Base-by-base conservation (phyloP, 2,888 invertebrate genomes). In the Cremastinae sp. region DNA sequence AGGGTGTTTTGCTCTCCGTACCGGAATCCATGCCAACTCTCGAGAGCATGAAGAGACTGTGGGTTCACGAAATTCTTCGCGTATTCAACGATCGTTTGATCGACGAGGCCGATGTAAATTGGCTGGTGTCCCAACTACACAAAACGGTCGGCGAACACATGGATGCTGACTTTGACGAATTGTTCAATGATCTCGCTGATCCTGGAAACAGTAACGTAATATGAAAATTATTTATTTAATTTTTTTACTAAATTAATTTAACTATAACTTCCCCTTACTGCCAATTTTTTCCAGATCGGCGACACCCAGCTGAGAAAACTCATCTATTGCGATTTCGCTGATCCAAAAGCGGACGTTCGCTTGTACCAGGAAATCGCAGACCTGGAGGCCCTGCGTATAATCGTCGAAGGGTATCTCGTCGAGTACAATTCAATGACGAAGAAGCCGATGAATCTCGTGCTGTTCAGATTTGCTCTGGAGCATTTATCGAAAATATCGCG, bases 361-460 rank as follows among this genome's bases (percentile, higher is more conserved):
- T 93, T 96, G 85, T 98, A 98, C 85, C 93, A 96, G 85, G 98
- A 98, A 91, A 97, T 97, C 0, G 90, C 92, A 0, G 96, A 98
- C 87, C 91, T 97, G 86, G 96, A 96, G 47, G 93, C 94, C 79
- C 90, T 98, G 69, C 93, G 95, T 72, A 91, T 92, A 0, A 96
- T 97, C 4, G 97, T 97, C 0, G 97, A 98, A 83, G 94, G 94
- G 0, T 97, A 96, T 90, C 91, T 98, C 10, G 94, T 94, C 0
- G 98, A 98, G 87, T 98, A 94, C 87, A 98, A 98, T 89, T 96
- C 96, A 80, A 96, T 98, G 96, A 95, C 96, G 8, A 98, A 97
- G 90, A 98, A 97, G 86, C 98, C 98, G 0, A 98, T 98, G 98
- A 96, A 97, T 90, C 92, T 98, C 66, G 98, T 98, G 1, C 91